phyloP scores from a whole-genome alignment of 2,797 vertebrate species.

The Parauchenoglanis punctatus region DNA sequence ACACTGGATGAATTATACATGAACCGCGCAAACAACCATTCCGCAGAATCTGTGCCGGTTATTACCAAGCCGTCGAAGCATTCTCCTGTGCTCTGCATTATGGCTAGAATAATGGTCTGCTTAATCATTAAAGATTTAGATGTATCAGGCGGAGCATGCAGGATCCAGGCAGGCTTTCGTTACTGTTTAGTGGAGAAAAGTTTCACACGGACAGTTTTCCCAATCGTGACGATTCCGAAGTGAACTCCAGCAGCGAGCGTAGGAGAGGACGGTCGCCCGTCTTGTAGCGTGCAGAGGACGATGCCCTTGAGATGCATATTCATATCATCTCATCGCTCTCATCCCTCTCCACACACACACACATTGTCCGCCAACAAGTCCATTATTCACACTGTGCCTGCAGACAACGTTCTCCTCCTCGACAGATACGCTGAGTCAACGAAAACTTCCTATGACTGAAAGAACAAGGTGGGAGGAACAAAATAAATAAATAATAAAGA shows the following conservation, averaged over 20 bases:
- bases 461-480: slow-evolving; percentile 10
- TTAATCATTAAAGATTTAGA: slow-evolving; percentile 19
- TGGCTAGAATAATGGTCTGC: background rate
- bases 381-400: slow-evolving; percentile 26
- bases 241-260: background rate
- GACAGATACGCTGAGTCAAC: slow-evolving; percentile 33
- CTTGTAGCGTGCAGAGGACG: background rate
- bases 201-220: background rate
- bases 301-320: slow-evolving; percentile 1
- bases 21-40: slow-evolving; percentile 6
- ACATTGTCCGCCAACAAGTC: slow-evolving; percentile 25
- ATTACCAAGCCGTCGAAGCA: slow-evolving; percentile 8
- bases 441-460: background rate
- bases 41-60: background rate
- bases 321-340: background rate
- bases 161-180: background rate
- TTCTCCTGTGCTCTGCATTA: slow-evolving; percentile 23
- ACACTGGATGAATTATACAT: slow-evolving; percentile 42
- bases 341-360: background rate
- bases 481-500: slow-evolving; percentile 23
- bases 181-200: background rate
- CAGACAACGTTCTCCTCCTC: slow-evolving; percentile 14
- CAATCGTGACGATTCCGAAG: background rate
- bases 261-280: background rate
- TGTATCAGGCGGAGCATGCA: background rate